These are phyloP conservation scores for Drosophila buzzatii DNA, from an alignment of 2,888 invertebrate species.

Conservation along the genomic window DNA sequence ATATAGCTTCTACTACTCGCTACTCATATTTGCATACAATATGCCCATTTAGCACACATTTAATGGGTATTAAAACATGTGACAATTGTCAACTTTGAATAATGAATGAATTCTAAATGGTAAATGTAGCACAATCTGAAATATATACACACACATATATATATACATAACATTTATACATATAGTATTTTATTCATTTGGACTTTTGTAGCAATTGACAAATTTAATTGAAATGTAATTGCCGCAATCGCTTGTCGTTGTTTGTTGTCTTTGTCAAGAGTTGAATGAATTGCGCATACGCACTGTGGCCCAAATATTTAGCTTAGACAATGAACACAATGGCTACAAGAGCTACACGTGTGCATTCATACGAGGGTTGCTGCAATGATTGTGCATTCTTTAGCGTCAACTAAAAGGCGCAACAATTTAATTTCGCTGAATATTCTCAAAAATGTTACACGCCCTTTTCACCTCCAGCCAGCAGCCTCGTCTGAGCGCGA, in stretches of 20 bases:
- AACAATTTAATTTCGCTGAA: conserved; percentile 52
- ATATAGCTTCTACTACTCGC: not conserved
- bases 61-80: conserved; percentile 35
- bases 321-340: not conserved
- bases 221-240: conserved; percentile 55
- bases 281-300: conserved; percentile 47
- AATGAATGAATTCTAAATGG: conserved; percentile 65
- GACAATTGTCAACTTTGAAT: conserved; percentile 63
- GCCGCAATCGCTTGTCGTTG: conserved; percentile 22
- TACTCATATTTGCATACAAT: not conserved
- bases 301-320: conserved; percentile 24
- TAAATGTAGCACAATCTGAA: conserved; percentile 10
- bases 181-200: conserved; percentile 36
- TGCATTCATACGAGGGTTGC: conserved; percentile 43
- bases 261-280: conserved; percentile 16
- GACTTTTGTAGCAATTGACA: conserved; percentile 43
- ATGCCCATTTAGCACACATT: not conserved
- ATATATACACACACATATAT: not conserved
- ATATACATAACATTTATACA: not conserved
- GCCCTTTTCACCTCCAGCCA: not conserved
- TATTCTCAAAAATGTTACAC: conserved; percentile 17
- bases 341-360: not conserved
- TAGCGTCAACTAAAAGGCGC: conserved; percentile 13
- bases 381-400: conserved; percentile 58
- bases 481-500: not conserved